phyloP scores from a whole-genome alignment of 2,797 vertebrate genomes.

The Margarornis squamiger region DNA sequence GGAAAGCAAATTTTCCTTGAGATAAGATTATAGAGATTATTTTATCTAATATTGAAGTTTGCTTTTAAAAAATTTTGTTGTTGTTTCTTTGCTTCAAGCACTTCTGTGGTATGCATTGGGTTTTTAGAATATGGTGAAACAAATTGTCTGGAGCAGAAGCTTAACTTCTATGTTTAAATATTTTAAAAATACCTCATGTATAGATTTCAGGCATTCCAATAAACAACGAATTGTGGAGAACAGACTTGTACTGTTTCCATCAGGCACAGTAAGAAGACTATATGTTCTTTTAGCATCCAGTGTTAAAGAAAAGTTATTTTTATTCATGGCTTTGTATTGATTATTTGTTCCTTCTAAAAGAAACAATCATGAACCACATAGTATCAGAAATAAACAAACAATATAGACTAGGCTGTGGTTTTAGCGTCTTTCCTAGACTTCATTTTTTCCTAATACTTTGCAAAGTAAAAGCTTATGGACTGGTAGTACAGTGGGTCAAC shows the following conservation, averaged over 20 bases:
- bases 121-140: slow-evolving; percentile 36
- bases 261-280: slow-evolving; percentile 55
- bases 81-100: slow-evolving; percentile 11
- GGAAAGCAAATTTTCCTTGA: neutral
- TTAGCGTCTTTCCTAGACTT: slow-evolving; percentile 41
- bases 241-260: slow-evolving; percentile 49
- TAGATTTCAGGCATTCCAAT: slow-evolving; percentile 69
- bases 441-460: slow-evolving; percentile 22
- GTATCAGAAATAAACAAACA: slow-evolving; percentile 63
- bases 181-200: slow-evolving; percentile 65
- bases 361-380: slow-evolving; percentile 71
- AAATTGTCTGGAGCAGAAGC: slow-evolving; percentile 47
- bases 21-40: neutral
- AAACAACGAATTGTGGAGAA: slow-evolving; percentile 63
- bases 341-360: slow-evolving; percentile 74
- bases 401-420: slow-evolving; percentile 10
- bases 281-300: slow-evolving; percentile 68
- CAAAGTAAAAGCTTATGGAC: neutral
- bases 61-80: neutral
- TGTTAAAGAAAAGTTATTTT: slow-evolving; percentile 75
- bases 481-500: neutral
- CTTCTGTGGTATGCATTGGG: neutral
- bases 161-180: slow-evolving; percentile 58
- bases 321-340: slow-evolving; percentile 72
- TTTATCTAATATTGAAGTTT: neutral